A percentile compares a stretch with the other conserved stretches of the same genome.
These are phyloP conservation scores for Yponomeuta cagnagella DNA, from an alignment of 2,888 invertebrate genomes.

Conservation along the genomic window DNA sequence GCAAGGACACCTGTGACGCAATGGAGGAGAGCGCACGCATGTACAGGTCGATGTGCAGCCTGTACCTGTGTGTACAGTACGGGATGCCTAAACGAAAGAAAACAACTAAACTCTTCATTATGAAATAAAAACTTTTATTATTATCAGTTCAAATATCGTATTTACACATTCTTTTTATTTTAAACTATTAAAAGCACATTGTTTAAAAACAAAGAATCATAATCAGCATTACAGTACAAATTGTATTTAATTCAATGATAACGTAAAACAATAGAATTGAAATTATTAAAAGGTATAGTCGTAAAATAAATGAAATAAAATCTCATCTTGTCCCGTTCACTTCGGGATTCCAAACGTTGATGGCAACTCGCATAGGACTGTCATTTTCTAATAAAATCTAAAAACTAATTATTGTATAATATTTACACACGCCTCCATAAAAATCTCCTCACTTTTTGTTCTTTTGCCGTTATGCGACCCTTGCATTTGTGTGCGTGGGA, in stretches of 20 bases:
- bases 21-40: no score
- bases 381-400: conserved; percentile 38
- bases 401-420: conserved; percentile 32
- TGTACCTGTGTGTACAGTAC: no score
- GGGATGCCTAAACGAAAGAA: not conserved
- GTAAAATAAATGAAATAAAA: conserved; percentile 46
- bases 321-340: conserved; percentile 37
- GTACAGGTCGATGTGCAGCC: no score
- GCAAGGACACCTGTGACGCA: no score
- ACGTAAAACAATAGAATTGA: conserved; percentile 45
- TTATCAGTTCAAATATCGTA: conserved; percentile 77
- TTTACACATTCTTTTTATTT: conserved; percentile 73
- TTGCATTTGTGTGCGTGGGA: not conserved
- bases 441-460: not conserved
- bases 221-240: conserved; percentile 15
- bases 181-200: conserved; percentile 74
- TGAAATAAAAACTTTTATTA: conserved; percentile 75
- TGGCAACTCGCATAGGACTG: conserved; percentile 57
- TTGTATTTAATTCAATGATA: conserved; percentile 7
- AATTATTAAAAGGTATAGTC: conserved; percentile 32
- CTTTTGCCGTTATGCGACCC: not conserved
- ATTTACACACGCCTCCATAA: conserved; percentile 18
- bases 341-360: conserved; percentile 39
- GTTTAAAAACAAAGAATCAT: conserved; percentile 54
- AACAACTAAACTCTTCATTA: conserved; percentile 40